These are phyloP conservation scores for Drosophila macrospina DNA, from an alignment of 2,888 invertebrate genomes.

Conservation along the genomic window DNA sequence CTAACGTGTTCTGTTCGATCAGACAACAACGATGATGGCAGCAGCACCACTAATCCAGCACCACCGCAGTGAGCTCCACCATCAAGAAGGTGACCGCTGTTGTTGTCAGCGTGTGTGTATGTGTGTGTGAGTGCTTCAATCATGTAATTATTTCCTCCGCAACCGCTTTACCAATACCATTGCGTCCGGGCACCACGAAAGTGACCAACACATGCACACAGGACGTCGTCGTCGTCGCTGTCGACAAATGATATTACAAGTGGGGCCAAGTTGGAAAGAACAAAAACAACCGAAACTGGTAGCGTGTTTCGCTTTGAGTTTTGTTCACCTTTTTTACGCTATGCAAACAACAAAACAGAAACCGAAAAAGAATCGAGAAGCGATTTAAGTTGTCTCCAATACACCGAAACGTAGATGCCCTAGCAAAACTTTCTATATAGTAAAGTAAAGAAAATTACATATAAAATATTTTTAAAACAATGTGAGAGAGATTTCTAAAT, in stretches of 20 bases:
- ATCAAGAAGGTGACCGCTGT: constrained; percentile 42
- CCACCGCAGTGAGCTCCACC: constrained; percentile 38
- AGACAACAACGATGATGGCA: constrained; percentile 62
- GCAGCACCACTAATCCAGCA: constrained; percentile 38
- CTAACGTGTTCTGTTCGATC: constrained; percentile 78
- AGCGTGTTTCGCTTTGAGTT: constrained; percentile 73
- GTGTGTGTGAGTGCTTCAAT: constrained; percentile 80
- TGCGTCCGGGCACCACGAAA: constrained; percentile 44
- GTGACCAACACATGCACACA: constrained; percentile 53
- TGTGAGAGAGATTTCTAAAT: no score
- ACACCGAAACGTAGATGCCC: constrained; percentile 19
- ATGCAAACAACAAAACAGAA: constrained; percentile 54
- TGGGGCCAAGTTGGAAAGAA: constrained; percentile 49
- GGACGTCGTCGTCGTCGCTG: constrained; percentile 19
- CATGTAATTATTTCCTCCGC: constrained; percentile 85
- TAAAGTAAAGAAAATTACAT: no score
- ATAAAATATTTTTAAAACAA: no score
- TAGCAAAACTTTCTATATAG: not conserved
- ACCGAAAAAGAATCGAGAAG: constrained; percentile 48
- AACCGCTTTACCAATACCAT: constrained; percentile 66
- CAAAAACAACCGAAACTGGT: constrained; percentile 50
- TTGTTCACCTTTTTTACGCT: constrained; percentile 59
- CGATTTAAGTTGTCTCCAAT: not conserved
- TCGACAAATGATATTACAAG: constrained; percentile 63
- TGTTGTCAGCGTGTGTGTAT: constrained; percentile 47